phyloP scores from a whole-genome alignment of 2,797 vertebrate genomes.

The Sylvilagus floridanus region DNA sequence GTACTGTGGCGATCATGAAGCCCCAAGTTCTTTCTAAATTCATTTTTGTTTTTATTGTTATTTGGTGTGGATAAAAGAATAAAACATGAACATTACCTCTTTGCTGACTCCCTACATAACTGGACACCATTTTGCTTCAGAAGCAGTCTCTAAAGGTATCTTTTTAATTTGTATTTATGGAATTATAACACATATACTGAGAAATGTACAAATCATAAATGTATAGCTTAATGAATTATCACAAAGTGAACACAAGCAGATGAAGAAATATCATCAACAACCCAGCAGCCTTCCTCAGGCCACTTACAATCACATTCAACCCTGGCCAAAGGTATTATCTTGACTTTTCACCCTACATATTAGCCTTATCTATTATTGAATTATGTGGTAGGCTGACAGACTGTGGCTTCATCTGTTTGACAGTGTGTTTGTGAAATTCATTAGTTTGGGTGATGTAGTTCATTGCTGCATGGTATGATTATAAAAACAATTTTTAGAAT shows the following conservation, averaged over 20 bases:
- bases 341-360: neutral
- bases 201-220: neutral
- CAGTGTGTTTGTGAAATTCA: constrained; percentile 20
- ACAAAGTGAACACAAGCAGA: neutral
- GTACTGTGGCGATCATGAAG: neutral
- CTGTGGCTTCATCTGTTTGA: neutral
- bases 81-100: neutral
- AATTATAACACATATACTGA: neutral
- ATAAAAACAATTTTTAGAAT: neutral
- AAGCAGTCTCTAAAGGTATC: neutral
- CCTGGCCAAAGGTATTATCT: neutral
- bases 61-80: neutral
- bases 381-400: neutral
- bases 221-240: neutral
- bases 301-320: neutral
- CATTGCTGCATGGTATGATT: neutral
- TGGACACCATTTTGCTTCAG: neutral
- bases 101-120: neutral
- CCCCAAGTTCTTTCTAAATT: neutral
- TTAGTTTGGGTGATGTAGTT: neutral
- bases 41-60: neutral
- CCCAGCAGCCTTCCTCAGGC: neutral
- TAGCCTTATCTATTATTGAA: neutral
- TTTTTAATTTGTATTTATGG: neutral
- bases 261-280: neutral